Evolutionary conservation across 2,888 invertebrate genomes (phyloP), one percentile per base, ranked within the genome.

Genomic region (Erynnis tages): DNA sequence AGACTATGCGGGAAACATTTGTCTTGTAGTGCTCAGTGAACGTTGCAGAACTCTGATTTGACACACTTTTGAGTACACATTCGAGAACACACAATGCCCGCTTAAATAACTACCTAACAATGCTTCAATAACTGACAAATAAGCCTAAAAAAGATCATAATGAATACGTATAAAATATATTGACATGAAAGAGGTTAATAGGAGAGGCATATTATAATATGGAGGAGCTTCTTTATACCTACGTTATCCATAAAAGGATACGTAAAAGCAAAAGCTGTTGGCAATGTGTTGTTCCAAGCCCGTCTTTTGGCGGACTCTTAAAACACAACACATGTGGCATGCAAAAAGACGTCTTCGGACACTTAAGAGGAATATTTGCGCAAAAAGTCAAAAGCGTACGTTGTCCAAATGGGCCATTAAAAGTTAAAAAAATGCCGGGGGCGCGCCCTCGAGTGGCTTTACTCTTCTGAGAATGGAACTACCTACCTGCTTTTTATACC

Each of bases 401-500:
- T 55, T 59, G 59, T 67, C 67, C 58, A 66, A 71, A 71, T 62
- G 60, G 66, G 55, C 70, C 73, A 76, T 77, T 76, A 77, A 72
- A 72, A 65, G 62, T 60, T 66, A 62, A 61, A 63, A n/a, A 57
- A 61, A 62, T 57, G 60, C 64, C 59, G 59, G 62, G 63, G 63
- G 57, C 62, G 63, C 65, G 63, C 63, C 67, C 69, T 79, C 75
- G 66, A 79, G 77, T 73, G 73, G 71, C 68, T 67, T 74, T 63
- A 65, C 71, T 64, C 62, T 84, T 81, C 82, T 75, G 73, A 71
- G 86, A 85, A 86, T 76, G 72, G 74, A 76, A 76, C 87, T 44
- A 52, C 35, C 45, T 88, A 87, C 88, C 88, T 88, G 88, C 79
- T 82, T 79, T 83, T 84, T 81, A 78, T 78, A 76, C 70, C 61